phyloP scores from a whole-genome alignment of 2,113 vertebrate species.

The Datnioides undecimradiatus region DNA sequence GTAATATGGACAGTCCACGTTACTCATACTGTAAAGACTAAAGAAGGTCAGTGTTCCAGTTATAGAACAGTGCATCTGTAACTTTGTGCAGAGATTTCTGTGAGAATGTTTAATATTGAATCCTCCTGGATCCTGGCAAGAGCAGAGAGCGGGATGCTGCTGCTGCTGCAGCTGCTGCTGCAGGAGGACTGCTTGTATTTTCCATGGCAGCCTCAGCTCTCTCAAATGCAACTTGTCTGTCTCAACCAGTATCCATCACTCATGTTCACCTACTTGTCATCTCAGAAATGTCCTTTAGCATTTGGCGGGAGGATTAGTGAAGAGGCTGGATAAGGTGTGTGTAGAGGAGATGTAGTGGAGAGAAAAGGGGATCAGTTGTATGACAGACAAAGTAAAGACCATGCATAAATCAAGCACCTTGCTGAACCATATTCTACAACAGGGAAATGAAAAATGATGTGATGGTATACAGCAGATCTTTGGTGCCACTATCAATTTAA shows the following conservation, averaged over 20 bases:
- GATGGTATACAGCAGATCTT: background rate
- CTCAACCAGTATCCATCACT: slow-evolving; percentile 56
- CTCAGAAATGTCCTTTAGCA: slow-evolving; percentile 51
- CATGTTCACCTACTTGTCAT: slow-evolving; percentile 49
- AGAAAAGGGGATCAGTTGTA: background rate
- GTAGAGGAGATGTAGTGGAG: too few relatives aligned
- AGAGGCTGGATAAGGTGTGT: slow-evolving; percentile 6
- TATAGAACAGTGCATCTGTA: slow-evolving; percentile 11
- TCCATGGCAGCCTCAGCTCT: slow-evolving; percentile 17
- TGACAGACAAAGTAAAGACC: background rate
- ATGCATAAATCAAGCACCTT: background rate
- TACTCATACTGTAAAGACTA: slow-evolving; percentile 4
- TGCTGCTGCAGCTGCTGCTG: slow-evolving; percentile 52
- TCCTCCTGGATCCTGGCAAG: slow-evolving; percentile 18
- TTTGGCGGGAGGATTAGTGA: slow-evolving; percentile 44
- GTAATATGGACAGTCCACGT: slow-evolving; percentile 5
- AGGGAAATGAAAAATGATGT: background rate
- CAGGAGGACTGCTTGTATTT: slow-evolving; percentile 25
- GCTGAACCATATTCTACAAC: background rate
- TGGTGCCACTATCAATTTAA: background rate
- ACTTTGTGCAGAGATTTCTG: slow-evolving; percentile 15
- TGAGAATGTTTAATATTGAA: slow-evolving; percentile 41
- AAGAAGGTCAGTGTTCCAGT: slow-evolving; percentile 8
- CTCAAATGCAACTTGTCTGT: slow-evolving; percentile 48
- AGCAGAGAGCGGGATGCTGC: slow-evolving; percentile 23